Conservation (phyloP, 2,113 vertebrate genomes). For the Hyperopisus bebe region DNA sequence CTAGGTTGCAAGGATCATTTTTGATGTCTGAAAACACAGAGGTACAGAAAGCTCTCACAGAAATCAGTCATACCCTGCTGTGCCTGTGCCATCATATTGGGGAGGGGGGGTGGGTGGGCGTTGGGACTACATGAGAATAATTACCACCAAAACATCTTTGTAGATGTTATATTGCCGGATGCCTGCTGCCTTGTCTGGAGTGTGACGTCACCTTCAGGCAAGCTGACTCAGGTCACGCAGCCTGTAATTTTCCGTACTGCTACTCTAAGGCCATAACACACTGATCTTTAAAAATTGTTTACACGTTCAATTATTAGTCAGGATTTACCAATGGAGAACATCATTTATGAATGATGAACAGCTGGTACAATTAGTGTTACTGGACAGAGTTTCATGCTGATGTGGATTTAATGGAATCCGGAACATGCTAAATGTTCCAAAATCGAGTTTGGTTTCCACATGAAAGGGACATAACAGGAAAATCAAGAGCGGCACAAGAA, state of each 20-base stretch:
- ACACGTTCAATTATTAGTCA: not conserved
- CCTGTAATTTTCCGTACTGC: not conserved
- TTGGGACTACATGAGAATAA: not conserved
- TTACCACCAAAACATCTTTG: not conserved
- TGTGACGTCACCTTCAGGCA: not conserved
- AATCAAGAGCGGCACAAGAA: not conserved
- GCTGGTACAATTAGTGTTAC: not conserved
- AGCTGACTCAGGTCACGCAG: not conserved
- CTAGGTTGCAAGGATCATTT: not conserved
- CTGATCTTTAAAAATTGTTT: not conserved
- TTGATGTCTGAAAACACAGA: not conserved
- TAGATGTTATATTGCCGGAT: not conserved
- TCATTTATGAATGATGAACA: not conserved
- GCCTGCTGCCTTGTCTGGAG: not conserved
- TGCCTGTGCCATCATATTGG: not conserved
- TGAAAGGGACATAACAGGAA: not conserved
- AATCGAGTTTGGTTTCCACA: not conserved
- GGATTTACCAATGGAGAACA: not conserved
- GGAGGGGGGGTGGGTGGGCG: no score
- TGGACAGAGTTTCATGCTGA: not conserved
- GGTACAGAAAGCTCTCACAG: not conserved
- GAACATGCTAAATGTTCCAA: not conserved
- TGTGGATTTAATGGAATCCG: not conserved
- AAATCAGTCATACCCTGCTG: not conserved
- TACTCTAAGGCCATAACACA: not conserved